phyloP scores from a whole-genome alignment of 2,888 invertebrate species.

The Hedya salicella region DNA sequence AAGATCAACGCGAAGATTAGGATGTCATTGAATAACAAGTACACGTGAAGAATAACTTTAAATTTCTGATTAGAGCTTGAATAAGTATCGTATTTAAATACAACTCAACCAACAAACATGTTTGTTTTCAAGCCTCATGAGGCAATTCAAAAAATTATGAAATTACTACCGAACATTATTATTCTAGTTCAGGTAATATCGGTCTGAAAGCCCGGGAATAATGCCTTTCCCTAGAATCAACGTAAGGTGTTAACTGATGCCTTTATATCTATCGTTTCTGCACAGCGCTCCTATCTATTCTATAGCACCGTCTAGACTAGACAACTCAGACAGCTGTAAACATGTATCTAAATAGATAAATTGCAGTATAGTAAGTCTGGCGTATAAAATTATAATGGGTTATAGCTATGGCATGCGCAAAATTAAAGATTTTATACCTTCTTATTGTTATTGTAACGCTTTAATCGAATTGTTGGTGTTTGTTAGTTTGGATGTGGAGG shows the following conservation, averaged over 20 bases:
- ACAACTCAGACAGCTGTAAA: slow-evolving; percentile 41
- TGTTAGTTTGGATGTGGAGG: slow-evolving; percentile 50
- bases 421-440: slow-evolving; percentile 73
- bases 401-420: slow-evolving; percentile 68
- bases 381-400: slow-evolving; percentile 61
- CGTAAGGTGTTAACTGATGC: slow-evolving; percentile 16
- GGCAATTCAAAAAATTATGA: slow-evolving; percentile 1
- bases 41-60: slow-evolving; percentile 30
- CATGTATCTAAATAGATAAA: slow-evolving; percentile 35
- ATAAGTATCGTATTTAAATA: slow-evolving; percentile 27
- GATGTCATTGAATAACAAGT: slow-evolving; percentile 39
- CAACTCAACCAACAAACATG: slow-evolving; percentile 15
- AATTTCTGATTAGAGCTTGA: slow-evolving; percentile 30
- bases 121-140: neutral
- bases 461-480: slow-evolving; percentile 53
- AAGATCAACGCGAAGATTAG: slow-evolving; percentile 32
- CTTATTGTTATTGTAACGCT: slow-evolving; percentile 55
- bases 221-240: slow-evolving; percentile 19
- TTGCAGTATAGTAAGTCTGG: slow-evolving; percentile 47
- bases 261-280: neutral
- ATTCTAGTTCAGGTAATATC: slow-evolving; percentile 1
- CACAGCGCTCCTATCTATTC: slow-evolving; percentile 28
- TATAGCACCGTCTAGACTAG: slow-evolving; percentile 41
- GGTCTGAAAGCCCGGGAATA: slow-evolving; percentile 4
- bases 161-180: neutral